Percentiles rank a stretch among this genome's conserved stretches.
Evolutionary conservation across 2,113 vertebrate species (phyloP).

Genomic region (Phrynosoma blainvillii): DNA sequence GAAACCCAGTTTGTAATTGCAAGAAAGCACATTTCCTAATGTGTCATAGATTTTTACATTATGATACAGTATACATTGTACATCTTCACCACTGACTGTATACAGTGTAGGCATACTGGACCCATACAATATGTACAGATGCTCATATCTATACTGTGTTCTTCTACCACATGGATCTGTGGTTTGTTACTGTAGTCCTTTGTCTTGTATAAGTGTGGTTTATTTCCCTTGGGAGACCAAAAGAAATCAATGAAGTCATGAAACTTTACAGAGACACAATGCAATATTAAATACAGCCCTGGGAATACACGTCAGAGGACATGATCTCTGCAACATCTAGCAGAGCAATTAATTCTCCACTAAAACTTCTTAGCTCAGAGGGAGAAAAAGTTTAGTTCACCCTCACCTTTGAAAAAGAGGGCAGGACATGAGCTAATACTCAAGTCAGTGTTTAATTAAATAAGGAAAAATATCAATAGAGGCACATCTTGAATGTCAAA

Average conservation of each 20-base stretch:
- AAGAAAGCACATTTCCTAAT: neutral
- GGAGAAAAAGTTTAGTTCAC: conserved; percentile 31
- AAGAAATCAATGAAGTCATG: conserved; percentile 38
- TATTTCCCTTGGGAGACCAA: conserved; percentile 28
- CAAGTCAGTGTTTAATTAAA: conserved; percentile 69
- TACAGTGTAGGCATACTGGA: neutral
- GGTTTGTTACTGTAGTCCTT: conserved; percentile 6
- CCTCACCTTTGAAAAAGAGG: conserved; percentile 59
- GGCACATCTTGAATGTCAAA: conserved; percentile 67
- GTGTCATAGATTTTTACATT: neutral
- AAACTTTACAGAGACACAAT: conserved; percentile 34
- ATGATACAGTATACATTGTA: neutral
- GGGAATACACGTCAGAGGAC: conserved; percentile 27
- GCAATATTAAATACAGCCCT: conserved; percentile 37
- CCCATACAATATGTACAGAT: neutral
- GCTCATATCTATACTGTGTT: neutral
- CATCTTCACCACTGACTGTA: neutral
- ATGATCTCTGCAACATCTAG: conserved; percentile 10
- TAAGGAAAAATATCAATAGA: conserved; percentile 69
- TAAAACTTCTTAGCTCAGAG: conserved; percentile 33
- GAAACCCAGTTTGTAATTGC: neutral
- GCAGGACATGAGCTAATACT: conserved; percentile 61
- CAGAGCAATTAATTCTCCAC: conserved; percentile 35
- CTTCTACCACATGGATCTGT: neutral
- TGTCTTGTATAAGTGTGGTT: conserved; percentile 9